These are phyloP conservation scores for Turritopsis dohrnii DNA, from an alignment of 30 jellyfish, hydroid and myxozoan species.

Conservation along the genomic window DNA sequence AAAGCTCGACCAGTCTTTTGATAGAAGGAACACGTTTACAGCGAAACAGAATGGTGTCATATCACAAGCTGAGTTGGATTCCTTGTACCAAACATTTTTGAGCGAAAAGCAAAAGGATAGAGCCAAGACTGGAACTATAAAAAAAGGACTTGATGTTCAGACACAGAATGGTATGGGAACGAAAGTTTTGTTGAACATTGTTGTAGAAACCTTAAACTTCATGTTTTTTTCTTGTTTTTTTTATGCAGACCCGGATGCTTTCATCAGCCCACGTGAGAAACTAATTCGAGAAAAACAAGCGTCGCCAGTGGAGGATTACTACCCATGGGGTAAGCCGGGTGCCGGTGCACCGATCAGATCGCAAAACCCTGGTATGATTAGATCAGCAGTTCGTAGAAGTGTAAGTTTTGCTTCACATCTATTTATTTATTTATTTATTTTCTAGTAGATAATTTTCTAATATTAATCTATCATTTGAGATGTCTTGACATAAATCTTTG, in stretches of 20 bases:
- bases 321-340: constrained; percentile 53
- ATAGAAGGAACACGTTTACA: neutral
- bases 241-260: neutral
- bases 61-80: neutral
- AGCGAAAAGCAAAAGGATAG: neutral
- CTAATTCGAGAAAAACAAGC: constrained; percentile 22
- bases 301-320: constrained; percentile 18
- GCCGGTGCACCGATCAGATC: constrained; percentile 36
- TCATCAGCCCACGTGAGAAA: constrained; percentile 8
- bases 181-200: too few relatives aligned
- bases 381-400: neutral
- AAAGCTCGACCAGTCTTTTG: neutral
- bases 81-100: neutral
- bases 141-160: neutral
- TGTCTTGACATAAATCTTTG: too few relatives aligned
- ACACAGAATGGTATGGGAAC: neutral
- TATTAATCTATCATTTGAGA: too few relatives aligned
- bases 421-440: too few relatives aligned
- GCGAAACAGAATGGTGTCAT: neutral
- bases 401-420: neutral
- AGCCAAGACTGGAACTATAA: neutral
- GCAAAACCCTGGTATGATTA: constrained; percentile 6
- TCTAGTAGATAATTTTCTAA: too few relatives aligned
- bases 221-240: neutral
- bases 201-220: too few relatives aligned